phyloP scores from a whole-genome alignment of 2,888 invertebrate species.

The Tanypteryx hageni region DNA sequence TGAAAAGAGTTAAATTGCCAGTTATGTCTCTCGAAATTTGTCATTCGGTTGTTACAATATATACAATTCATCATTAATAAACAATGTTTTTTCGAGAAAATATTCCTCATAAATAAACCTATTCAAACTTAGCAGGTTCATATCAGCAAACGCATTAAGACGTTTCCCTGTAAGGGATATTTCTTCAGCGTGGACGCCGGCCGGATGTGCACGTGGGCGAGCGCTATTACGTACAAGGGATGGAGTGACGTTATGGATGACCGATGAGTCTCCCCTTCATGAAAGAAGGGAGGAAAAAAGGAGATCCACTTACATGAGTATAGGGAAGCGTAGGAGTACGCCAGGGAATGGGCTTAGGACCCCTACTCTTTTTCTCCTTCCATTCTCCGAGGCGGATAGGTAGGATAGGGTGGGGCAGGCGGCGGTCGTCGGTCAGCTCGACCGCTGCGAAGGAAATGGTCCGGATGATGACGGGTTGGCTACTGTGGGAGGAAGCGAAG shows the following conservation, averaged over 20 bases:
- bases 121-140: too few species aligned
- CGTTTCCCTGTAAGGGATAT: background rate
- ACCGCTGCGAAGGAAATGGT: slow-evolving; percentile 60
- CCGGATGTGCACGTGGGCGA: background rate
- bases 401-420: background rate
- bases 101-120: too few species aligned
- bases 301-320: background rate
- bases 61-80: too few species aligned
- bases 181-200: background rate
- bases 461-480: slow-evolving; percentile 49
- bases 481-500: background rate
- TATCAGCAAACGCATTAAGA: background rate
- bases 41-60: too few species aligned
- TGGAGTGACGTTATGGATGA: slow-evolving; percentile 49
- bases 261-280: slow-evolving; percentile 47
- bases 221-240: background rate
- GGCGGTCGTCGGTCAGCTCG: background rate
- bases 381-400: background rate
- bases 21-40: too few species aligned
- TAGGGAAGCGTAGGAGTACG: background rate
- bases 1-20: too few species aligned
- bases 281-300: background rate
- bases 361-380: background rate
- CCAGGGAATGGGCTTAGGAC: background rate
- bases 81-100: too few species aligned